Conservation (phyloP, 1,140 invertebrate species). For the Drosophila sproati region DNA sequence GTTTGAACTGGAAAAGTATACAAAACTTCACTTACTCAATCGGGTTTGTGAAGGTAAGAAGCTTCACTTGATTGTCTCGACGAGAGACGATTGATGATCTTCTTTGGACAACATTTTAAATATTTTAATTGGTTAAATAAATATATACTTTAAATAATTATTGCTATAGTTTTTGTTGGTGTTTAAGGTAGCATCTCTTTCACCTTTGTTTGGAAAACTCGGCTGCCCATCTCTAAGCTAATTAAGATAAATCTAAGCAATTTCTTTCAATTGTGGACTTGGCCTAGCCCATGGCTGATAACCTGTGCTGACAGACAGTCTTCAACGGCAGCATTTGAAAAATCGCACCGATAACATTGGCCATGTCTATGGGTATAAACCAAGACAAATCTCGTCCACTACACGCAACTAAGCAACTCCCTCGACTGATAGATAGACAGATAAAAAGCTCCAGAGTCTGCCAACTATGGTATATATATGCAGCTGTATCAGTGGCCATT, state of each 20-base stretch:
- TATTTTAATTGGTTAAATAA: no score
- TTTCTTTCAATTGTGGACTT: constrained; percentile 64
- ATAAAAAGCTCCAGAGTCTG: constrained; percentile 6
- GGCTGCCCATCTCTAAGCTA: not conserved
- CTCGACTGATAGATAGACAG: constrained; percentile 26
- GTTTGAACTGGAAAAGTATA: no score
- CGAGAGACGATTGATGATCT: no score
- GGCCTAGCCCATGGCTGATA: not conserved
- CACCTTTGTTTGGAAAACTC: not conserved
- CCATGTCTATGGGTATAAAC: constrained; percentile 33
- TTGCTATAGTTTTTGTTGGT: no score
- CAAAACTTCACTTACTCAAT: not conserved
- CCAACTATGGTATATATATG: constrained; percentile 34
- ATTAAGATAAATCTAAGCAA: constrained; percentile 38
- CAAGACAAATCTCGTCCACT: constrained; percentile 43
- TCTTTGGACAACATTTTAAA: no score
- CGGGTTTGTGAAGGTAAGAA: no score
- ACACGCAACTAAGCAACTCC: constrained; percentile 18
- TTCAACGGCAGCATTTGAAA: constrained; percentile 41
- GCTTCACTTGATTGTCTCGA: no score
- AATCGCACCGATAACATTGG: constrained; percentile 60
- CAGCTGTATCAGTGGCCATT: constrained; percentile 72
- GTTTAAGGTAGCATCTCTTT: not conserved
- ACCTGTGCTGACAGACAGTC: constrained; percentile 28
- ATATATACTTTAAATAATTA: no score